Base-by-base conservation (phyloP, 92 coral and sea anemone genomes). In the Phymanthus crucifer region DNA sequence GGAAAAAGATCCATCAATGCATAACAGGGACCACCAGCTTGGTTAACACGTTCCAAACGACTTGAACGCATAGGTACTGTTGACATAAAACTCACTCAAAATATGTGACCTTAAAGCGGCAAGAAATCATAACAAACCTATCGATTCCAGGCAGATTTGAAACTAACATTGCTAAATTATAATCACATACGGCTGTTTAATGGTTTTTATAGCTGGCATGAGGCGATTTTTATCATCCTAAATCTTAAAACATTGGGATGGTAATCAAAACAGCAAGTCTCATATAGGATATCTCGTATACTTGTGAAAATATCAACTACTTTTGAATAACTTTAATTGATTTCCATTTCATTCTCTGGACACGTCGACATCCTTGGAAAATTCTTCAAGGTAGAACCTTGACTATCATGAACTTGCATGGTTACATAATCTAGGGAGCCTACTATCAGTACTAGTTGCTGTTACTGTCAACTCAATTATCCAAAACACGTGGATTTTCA, bases 91-190 rank as follows among this genome's bases (percentile, higher is more conserved):
- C 57, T 10, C 48, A 10, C 48, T 43, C 48, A 43, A 54, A 54
- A 54, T 54, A 54, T 54, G 64, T 54, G 64, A 54, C 64, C 64
- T 54, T 54, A 21, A 29, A 54, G 27, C 64, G 64, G 64, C 64
- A 54, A 54, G 12, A 54, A 21, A 21, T 21, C 64, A 54, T 21
- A 21, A 54, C 64, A 54, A 54, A 54, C 8, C 64, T 54, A 54
- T 54, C 64, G 31, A 54, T 54, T 54, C 27, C 64, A 24, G 64
- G n/a, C 29, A 54, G n/a, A 21, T 54, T 8, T 21, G 64, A 54
- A 21, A 54, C 11, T 9, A 21, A 21, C 27, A 54, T 21, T 21
- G 27, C 64, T 54, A 21, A 54, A 21, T 54, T 29, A n/a, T n/a
- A n/a, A 24, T 54, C 64, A 54, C 8, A 43, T 29, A 11, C 27